phyloP scores from a whole-genome alignment of 2,113 vertebrate genomes.

The Apodemus sylvaticus region DNA sequence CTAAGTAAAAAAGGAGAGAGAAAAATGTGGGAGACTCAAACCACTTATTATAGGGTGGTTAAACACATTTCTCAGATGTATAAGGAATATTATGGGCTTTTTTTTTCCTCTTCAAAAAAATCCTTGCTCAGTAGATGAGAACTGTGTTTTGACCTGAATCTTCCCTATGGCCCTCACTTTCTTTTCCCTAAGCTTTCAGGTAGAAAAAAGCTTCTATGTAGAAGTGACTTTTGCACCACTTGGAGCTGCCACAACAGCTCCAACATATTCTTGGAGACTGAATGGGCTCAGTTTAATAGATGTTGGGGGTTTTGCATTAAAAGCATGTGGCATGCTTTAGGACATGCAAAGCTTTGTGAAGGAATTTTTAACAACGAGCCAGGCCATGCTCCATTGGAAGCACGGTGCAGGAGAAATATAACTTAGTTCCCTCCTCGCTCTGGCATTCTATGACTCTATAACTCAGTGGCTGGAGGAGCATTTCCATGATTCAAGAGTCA shows the following conservation, averaged over 20 bases:
- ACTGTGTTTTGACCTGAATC: neutral
- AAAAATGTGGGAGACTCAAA: neutral
- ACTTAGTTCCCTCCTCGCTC: conserved; percentile 13
- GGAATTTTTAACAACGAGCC: neutral
- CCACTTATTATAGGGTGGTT: neutral
- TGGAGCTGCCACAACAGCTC: neutral
- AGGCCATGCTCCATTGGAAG: conserved; percentile 43
- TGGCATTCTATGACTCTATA: conserved; percentile 56
- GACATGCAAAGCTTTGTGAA: neutral
- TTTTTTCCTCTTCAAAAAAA: neutral
- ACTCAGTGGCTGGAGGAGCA: conserved; percentile 57
- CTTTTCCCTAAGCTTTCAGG: neutral
- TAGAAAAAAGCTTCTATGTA: conserved; percentile 4
- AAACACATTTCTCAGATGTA: neutral
- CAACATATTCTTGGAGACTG: conserved; percentile 19
- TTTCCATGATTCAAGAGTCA: conserved; percentile 71
- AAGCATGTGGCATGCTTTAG: conserved; percentile 45
- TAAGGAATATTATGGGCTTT: neutral
- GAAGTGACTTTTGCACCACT: neutral
- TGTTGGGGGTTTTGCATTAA: conserved; percentile 42
- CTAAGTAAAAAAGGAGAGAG: neutral
- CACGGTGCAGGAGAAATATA: conserved; percentile 54
- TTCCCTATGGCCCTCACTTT: neutral
- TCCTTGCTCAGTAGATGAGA: neutral
- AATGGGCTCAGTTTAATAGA: conserved; percentile 35